Conservation (phyloP, 2,797 vertebrate species). For the Eulemur mongoz region DNA sequence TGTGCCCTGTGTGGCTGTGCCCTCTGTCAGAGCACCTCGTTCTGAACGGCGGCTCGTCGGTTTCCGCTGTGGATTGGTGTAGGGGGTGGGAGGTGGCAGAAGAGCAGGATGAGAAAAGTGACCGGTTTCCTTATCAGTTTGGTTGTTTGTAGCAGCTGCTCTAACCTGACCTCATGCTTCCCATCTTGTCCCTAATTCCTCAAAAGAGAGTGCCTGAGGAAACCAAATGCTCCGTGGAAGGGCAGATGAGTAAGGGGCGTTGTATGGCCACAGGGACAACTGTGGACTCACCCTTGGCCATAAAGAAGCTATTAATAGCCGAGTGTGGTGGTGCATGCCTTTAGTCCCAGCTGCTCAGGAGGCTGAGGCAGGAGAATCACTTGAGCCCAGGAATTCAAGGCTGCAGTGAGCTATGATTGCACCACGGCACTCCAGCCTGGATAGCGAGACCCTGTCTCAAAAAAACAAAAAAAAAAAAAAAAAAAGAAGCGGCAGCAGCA, state of each 20-base stretch:
- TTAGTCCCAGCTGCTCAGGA: not conserved
- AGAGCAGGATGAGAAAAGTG: not conserved
- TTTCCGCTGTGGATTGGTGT: not conserved
- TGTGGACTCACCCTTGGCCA: not conserved
- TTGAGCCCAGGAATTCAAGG: not conserved
- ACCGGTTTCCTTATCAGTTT: not conserved
- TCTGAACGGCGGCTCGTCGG: fast-evolving
- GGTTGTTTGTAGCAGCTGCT: not conserved
- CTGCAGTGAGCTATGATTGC: not conserved
- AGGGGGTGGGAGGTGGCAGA: not conserved
- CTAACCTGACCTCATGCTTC: not conserved
- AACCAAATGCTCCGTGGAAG: not conserved
- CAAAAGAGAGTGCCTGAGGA: fast-evolving
- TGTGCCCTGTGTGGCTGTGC: not conserved
- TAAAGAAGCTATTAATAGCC: not conserved
- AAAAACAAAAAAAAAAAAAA: too few species aligned
- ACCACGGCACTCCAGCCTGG: not conserved
- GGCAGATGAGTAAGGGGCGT: not conserved
- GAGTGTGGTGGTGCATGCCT: not conserved
- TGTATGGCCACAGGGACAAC: not conserved
- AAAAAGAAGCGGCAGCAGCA: too few species aligned
- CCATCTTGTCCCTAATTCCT: not conserved
- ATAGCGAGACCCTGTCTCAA: not conserved
- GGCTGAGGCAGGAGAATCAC: not conserved
- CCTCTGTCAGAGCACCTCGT: not conserved